Conservation (phyloP, 2,113 vertebrate genomes). For the Lathamus discolor region DNA sequence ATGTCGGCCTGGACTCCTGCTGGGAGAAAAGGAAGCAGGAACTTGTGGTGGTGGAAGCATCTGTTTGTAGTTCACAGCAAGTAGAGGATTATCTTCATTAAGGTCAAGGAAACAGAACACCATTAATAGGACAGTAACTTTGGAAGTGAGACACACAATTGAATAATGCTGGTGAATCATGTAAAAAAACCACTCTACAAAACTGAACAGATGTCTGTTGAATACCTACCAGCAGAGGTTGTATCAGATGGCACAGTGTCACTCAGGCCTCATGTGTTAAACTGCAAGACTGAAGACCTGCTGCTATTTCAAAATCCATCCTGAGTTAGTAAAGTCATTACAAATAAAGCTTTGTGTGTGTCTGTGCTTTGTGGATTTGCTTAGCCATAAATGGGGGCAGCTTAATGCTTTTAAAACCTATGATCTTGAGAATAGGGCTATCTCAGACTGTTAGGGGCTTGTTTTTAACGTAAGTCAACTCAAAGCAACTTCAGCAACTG, state of each 20-base stretch:
- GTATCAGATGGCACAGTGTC: rapidly evolving
- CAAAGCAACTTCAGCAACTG: background rate
- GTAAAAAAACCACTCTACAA: background rate
- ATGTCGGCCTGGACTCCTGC: background rate
- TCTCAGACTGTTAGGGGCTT: background rate
- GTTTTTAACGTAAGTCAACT: background rate
- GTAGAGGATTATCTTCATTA: background rate
- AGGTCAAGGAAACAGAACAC: background rate
- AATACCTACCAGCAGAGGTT: background rate
- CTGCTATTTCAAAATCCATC: background rate
- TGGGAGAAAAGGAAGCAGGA: background rate
- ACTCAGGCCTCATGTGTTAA: background rate
- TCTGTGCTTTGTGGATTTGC: background rate
- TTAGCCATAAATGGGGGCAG: background rate
- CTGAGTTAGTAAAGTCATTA: background rate
- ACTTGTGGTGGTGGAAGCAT: background rate
- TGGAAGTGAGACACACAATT: background rate
- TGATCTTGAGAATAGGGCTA: background rate
- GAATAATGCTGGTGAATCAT: background rate
- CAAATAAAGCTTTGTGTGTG: background rate
- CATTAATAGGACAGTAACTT: background rate
- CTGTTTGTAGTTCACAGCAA: background rate
- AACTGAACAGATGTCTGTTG: background rate
- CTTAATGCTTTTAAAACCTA: background rate
- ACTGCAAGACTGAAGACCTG: background rate